Evolutionary conservation across 2,888 invertebrate genomes (phyloP).

Genomic region (Kuschelorhynchus macadamiae): DNA sequence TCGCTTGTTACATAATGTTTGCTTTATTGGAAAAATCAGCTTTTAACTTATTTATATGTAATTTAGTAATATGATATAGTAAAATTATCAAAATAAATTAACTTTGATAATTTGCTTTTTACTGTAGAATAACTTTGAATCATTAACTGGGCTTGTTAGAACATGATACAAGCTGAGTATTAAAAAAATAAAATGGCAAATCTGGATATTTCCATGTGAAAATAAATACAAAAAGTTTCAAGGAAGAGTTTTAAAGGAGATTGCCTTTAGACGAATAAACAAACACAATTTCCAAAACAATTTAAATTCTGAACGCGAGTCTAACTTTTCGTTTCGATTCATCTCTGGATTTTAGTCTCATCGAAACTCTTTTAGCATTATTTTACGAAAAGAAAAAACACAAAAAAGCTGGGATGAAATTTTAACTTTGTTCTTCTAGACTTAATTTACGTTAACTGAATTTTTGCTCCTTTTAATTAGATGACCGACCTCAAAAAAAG

Average conservation of each 20-base stretch:
- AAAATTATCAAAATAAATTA: no score
- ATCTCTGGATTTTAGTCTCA: slow-evolving; percentile 16
- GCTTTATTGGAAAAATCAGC: no score
- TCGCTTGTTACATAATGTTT: no score
- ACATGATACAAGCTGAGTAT: no score
- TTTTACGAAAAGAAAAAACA: slow-evolving; percentile 13
- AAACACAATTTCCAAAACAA: slow-evolving; percentile 45
- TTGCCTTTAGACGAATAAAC: slow-evolving; percentile 40
- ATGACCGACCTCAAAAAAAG: slow-evolving; percentile 12
- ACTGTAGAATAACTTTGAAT: no score
- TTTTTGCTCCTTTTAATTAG: slow-evolving; percentile 35
- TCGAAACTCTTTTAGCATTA: slow-evolving; percentile 19
- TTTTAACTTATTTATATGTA: no score
- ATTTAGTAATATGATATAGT: no score
- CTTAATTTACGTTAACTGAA: slow-evolving; percentile 38
- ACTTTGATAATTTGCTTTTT: no score
- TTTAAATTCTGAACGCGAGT: slow-evolving; percentile 37
- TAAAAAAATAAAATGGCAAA: no score
- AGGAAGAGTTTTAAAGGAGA: slow-evolving; percentile 39
- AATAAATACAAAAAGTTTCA: slow-evolving; percentile 27
- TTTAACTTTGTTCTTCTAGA: slow-evolving; percentile 41
- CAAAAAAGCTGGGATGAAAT: slow-evolving; percentile 35
- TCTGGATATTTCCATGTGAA: slow-evolving; percentile 5
- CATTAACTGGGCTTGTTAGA: no score
- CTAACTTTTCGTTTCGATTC: slow-evolving; percentile 25